A percentile compares a stretch with the other conserved stretches of the same genome.
phyloP scores from a whole-genome alignment of 2,113 vertebrate genomes.

The Leptocoma aspasia region DNA sequence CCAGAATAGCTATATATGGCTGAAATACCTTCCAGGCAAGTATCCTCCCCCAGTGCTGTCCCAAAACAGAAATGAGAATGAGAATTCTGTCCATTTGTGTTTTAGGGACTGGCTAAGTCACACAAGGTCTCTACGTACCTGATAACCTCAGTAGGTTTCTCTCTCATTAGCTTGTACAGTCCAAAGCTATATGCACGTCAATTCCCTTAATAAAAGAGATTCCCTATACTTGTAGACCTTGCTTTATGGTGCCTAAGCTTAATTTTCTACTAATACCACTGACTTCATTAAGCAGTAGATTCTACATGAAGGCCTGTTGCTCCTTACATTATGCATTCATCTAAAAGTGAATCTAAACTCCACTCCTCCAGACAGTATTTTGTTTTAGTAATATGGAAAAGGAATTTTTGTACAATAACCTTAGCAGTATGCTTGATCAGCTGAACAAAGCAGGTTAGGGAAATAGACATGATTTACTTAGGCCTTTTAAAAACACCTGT shows the following conservation, averaged over 20 bases:
- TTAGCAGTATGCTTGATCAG: background rate
- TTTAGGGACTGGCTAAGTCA: background rate
- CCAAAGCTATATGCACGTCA: background rate
- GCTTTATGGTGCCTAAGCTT: background rate
- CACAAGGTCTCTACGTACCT: background rate
- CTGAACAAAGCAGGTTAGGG: background rate
- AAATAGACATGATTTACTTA: background rate
- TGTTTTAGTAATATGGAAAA: background rate
- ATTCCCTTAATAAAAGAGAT: background rate
- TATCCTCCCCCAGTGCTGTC: fast-evolving
- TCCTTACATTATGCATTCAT: background rate
- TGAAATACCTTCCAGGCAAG: background rate
- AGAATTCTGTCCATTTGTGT: background rate
- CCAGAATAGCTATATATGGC: background rate
- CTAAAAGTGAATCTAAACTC: background rate
- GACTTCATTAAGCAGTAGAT: background rate
- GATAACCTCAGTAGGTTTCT: background rate
- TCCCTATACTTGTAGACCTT: background rate
- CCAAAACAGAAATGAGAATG: background rate
- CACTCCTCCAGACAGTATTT: background rate
- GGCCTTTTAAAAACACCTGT: background rate
- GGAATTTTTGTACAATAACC: background rate
- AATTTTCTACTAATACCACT: background rate
- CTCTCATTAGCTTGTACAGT: background rate
- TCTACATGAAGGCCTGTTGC: background rate